phyloP scores from a whole-genome alignment of 2,113 vertebrate species.

The Ancistrus triradiatus region DNA sequence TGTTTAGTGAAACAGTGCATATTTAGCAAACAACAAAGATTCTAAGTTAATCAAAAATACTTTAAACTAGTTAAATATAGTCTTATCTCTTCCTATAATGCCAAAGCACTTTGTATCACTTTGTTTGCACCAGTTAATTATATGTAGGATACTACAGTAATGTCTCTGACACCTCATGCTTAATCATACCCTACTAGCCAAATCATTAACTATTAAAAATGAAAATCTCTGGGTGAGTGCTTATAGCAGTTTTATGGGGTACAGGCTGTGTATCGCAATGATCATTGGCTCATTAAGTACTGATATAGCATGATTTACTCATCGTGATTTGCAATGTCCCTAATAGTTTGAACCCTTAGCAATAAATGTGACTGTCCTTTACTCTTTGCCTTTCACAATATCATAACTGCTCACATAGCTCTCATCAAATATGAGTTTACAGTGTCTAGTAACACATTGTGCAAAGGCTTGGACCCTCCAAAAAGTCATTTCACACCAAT shows the following conservation, averaged over 20 bases:
- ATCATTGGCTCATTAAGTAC: slow-evolving; percentile 40
- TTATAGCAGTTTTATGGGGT: slow-evolving; percentile 29
- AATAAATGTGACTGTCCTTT: slow-evolving; percentile 6
- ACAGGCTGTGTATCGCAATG: slow-evolving; percentile 16
- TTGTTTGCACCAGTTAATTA: too few relatives aligned
- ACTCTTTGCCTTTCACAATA: slow-evolving; percentile 10
- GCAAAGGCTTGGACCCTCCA: slow-evolving; percentile 46
- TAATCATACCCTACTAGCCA: not conserved
- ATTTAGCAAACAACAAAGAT: too few relatives aligned
- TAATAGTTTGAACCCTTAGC: slow-evolving; percentile 4
- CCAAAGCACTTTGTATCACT: too few relatives aligned
- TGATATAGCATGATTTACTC: slow-evolving; percentile 31
- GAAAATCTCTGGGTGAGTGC: slow-evolving; percentile 35
- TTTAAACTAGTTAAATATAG: too few relatives aligned
- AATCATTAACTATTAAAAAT: slow-evolving; percentile 17
- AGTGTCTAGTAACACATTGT: slow-evolving; percentile 50
- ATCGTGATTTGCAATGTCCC: slow-evolving; percentile 14
- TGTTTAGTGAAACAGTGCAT: too few relatives aligned
- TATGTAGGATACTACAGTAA: too few relatives aligned
- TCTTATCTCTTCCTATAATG: too few relatives aligned
- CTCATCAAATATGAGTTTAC: slow-evolving; percentile 50
- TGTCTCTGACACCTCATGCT: slow-evolving; percentile 7
- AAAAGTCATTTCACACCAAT: slow-evolving; percentile 72
- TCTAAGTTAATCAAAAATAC: too few relatives aligned
- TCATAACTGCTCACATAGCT: slow-evolving; percentile 33